Evolutionary conservation across 2,113 vertebrate genomes (phyloP).

Genomic region (Nibea albiflora): DNA sequence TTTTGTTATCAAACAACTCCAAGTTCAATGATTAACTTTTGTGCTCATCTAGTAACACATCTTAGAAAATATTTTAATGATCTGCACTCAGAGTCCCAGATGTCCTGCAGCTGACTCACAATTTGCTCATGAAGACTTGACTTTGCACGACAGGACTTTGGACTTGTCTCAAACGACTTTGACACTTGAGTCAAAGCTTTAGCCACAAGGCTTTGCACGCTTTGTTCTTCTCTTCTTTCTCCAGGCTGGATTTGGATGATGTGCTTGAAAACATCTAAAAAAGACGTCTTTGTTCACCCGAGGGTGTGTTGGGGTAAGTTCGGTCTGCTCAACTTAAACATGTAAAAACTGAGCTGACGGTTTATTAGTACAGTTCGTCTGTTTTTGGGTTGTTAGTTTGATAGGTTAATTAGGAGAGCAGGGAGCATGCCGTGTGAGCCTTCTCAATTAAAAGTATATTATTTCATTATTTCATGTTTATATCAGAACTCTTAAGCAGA

Average conservation of each 20-base stretch:
- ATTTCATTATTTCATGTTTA: conserved; percentile 29
- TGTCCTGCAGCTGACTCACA: neutral
- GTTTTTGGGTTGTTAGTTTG: conserved; percentile 35
- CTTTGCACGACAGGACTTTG: conserved; percentile 12
- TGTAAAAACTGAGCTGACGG: conserved; percentile 5
- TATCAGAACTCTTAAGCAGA: conserved; percentile 22
- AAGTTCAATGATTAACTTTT: neutral
- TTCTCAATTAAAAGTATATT: conserved; percentile 33
- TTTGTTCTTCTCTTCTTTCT: conserved; percentile 18
- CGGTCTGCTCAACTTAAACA: neutral
- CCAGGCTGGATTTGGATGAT: conserved; percentile 15
- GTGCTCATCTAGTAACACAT: neutral
- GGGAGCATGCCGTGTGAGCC: conserved; percentile 5
- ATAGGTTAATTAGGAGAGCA: conserved; percentile 32
- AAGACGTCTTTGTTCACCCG: conserved; percentile 19
- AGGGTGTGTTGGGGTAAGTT: neutral
- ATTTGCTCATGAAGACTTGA: neutral
- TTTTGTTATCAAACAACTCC: neutral
- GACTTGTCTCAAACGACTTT: conserved; percentile 17
- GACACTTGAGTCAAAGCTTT: neutral
- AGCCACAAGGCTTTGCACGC: conserved; percentile 27
- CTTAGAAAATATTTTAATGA: conserved; percentile 7
- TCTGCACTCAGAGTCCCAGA: neutral
- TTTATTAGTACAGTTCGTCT: conserved; percentile 5
- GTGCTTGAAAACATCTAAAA: conserved; percentile 40